Evolutionary conservation across 1,140 invertebrate species (phyloP).

Genomic region (Akabosia matsudoensis): DNA sequence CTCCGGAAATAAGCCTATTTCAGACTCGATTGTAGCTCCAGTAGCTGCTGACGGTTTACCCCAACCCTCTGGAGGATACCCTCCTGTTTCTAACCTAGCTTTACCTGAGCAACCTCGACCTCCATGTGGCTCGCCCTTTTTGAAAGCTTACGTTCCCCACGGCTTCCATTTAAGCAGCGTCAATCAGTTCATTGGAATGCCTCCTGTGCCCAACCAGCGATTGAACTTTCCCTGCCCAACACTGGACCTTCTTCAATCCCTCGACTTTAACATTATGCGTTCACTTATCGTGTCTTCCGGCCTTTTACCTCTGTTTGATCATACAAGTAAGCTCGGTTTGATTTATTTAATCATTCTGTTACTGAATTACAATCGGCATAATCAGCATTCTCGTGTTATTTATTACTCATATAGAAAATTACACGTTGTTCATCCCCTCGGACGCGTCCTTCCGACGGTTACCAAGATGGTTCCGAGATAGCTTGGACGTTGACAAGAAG

Average conservation of each 20-base stretch:
- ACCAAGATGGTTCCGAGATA: constrained; percentile 38
- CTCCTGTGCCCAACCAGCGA: neutral
- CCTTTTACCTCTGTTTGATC: constrained; percentile 33
- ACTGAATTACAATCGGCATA: neutral
- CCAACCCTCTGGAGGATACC: neutral
- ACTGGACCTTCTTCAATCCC: neutral
- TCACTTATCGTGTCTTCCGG: constrained; percentile 31
- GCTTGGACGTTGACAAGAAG: constrained; percentile 29
- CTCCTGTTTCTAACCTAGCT: neutral
- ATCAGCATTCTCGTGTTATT: neutral
- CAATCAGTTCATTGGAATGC: neutral
- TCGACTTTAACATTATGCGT: constrained; percentile 33
- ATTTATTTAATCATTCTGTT: neutral
- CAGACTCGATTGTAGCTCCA: no score
- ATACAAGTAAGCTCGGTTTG: constrained; percentile 29
- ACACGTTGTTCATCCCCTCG: constrained; percentile 44
- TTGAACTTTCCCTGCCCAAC: neutral
- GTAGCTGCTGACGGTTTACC: no score
- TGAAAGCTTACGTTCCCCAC: constrained; percentile 21
- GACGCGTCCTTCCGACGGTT: constrained; percentile 39
- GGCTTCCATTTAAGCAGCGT: constrained; percentile 25
- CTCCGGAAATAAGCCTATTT: no score
- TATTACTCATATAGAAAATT: constrained; percentile 34
- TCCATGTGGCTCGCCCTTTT: neutral
- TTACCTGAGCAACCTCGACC: neutral